Percentiles rank a stretch among this genome's conserved stretches.
These are phyloP conservation scores for Champsocephalus gunnari DNA, from an alignment of 2,797 vertebrate genomes.

Conservation along the genomic window DNA sequence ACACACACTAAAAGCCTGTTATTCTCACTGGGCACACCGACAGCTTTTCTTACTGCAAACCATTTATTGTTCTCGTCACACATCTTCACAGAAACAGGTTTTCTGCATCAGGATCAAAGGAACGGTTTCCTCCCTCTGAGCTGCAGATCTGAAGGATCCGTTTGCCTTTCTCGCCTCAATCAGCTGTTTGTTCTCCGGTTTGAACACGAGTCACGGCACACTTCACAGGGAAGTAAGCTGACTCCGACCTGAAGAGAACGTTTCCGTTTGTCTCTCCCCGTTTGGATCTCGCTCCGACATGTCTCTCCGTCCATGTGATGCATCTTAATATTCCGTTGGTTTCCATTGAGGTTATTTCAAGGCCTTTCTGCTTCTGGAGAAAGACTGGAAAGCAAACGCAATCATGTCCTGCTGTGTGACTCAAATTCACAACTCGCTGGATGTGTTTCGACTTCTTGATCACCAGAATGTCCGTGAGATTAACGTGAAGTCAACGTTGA, in stretches of 20 bases:
- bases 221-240: conserved; percentile 36
- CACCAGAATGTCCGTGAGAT: not conserved
- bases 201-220: conserved; percentile 42
- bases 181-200: conserved; percentile 56
- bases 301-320: not conserved
- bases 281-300: conserved; percentile 16
- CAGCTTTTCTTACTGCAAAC: conserved; percentile 70
- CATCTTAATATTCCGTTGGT: not conserved
- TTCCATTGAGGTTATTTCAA: conserved; percentile 23
- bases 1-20: not conserved
- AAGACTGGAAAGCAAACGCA: conserved; percentile 19
- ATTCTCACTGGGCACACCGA: conserved; percentile 8
- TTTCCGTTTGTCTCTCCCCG: conserved; percentile 14
- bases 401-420: conserved; percentile 20
- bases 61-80: conserved; percentile 85
- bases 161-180: conserved; percentile 63
- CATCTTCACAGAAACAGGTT: conserved; percentile 81
- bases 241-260: conserved; percentile 20
- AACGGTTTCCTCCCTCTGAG: conserved; percentile 63
- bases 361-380: conserved; percentile 45
- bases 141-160: conserved; percentile 57
- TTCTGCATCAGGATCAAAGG: conserved; percentile 70
- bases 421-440: conserved; percentile 18
- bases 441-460: conserved; percentile 6
- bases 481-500: conserved; percentile 19